Evolutionary conservation across 2,888 invertebrate species (phyloP), one percentile per base, ranked within the genome.

Genomic region (Amblyteles armatorius): DNA sequence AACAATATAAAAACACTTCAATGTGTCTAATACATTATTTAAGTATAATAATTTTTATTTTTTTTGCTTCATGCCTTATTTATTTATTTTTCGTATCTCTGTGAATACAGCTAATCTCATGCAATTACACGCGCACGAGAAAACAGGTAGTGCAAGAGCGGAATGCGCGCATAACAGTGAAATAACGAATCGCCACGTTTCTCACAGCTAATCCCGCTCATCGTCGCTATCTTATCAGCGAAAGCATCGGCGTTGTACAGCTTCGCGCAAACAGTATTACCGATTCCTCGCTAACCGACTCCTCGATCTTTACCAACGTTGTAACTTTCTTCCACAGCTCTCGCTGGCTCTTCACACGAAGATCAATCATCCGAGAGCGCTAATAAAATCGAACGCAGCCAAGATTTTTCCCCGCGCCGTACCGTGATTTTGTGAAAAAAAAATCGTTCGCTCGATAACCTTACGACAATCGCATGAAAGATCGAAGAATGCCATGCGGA

Each of bases 401-500:
- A 13, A 57, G 26, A 22, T 26, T 22, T 57, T 57, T 22, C 2
- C 7, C 19, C 26, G 5, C 26, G 0, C 11, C 57, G 11, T 13
- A 11, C 4, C 57, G 11, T 26, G 26, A 57, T 13, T 57, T 11
- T 26, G 13, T 57, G 3, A 63, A 33, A 33, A 63, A 50, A 50
- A 16, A 50, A 50, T 5, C 50, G 50, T 4, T 29, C 33, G 52
- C 22, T 69, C 63, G 60, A 13, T 13, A 33, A 1, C 33, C 4
- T 63, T 5, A 55, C 52, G 19, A n/a, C 9, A 16, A 63, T 63
- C 63, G 63, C 7, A 33, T n/a, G n/a, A 69, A 65, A 16, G 7
- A 60, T 50, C 63, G 84, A 86, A 87, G 84, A 86, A 91, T 92
- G 92, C 91, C 84, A 92, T 92, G 92, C 91, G 88, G 92, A 92